A percentile compares a stretch with the other conserved stretches of the same genome.
These are phyloP conservation scores for Meleagris gallopavo DNA, from an alignment of 2,113 vertebrate genomes.

Conservation along the genomic window DNA sequence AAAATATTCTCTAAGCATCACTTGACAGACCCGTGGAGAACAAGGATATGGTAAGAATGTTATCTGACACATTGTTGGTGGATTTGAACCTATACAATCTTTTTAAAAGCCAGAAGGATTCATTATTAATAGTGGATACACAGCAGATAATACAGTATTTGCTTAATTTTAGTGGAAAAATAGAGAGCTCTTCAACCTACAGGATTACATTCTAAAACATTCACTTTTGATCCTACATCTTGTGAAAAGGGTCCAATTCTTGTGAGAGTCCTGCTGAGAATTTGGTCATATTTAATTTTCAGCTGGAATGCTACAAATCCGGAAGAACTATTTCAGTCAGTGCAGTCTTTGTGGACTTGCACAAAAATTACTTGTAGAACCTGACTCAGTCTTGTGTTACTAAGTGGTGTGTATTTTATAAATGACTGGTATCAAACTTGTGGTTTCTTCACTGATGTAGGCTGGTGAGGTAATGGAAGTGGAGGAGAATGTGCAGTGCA, in stretches of 20 bases:
- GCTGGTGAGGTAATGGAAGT: not conserved
- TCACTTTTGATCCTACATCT: not conserved
- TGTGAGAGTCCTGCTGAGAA: not conserved
- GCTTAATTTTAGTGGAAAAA: not conserved
- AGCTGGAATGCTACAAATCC: not conserved
- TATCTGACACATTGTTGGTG: not conserved
- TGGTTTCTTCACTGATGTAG: not conserved
- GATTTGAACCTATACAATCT: not conserved
- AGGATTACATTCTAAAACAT: not conserved
- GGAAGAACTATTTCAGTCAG: not conserved
- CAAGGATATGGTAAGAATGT: constrained; percentile 17
- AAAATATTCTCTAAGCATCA: constrained; percentile 56
- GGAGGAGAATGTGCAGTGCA: not conserved
- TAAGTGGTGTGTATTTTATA: not conserved
- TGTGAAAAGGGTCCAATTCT: not conserved
- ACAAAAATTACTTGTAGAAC: not conserved
- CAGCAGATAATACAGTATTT: not conserved
- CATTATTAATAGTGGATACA: not conserved
- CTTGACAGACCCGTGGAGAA: constrained; percentile 53
- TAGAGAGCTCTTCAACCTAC: not conserved
- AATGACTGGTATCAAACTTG: not conserved
- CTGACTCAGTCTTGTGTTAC: not conserved
- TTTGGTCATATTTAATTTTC: constrained; percentile 3
- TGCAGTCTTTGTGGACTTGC: not conserved
- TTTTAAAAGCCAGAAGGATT: not conserved